Conservation (phyloP, 1,140 invertebrate genomes). For the Chlorops oryzae region DNA sequence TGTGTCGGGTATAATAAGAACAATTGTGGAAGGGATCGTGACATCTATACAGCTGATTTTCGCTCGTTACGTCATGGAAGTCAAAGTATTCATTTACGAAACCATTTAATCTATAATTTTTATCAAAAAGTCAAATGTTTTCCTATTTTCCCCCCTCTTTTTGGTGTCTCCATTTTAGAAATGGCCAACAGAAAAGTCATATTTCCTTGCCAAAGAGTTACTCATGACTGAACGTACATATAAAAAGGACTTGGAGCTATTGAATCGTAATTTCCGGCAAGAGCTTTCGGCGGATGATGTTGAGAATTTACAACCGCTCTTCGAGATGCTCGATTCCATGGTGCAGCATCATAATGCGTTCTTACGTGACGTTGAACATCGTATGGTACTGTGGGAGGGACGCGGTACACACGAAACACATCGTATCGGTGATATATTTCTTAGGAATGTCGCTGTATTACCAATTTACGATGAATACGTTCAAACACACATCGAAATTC, state of each 20-base stretch:
- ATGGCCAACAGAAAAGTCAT: conserved; percentile 72
- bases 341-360: conserved; percentile 56
- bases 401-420: conserved; percentile 49
- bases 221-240: conserved; percentile 94
- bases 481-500: conserved; percentile 66
- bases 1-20: too few relatives aligned
- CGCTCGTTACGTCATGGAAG: background rate
- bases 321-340: conserved; percentile 53
- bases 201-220: conserved; percentile 90
- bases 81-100: background rate
- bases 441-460: conserved; percentile 57
- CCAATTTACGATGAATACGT: conserved; percentile 74
- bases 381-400: conserved; percentile 51
- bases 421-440: conserved; percentile 63
- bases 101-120: background rate
- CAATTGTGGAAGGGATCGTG: too few relatives aligned
- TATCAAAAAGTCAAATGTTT: background rate
- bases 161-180: conserved; percentile 51
- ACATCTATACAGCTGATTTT: too few relatives aligned
- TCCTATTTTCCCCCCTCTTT: background rate
- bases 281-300: conserved; percentile 51
- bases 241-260: conserved; percentile 88
- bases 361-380: conserved; percentile 53
- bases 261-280: conserved; percentile 70
- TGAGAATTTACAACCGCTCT: conserved; percentile 44